A percentile compares a stretch with the other conserved stretches of the same genome.
These are phyloP conservation scores for Nyctibius grandis DNA, from an alignment of 2,797 vertebrate genomes.

Conservation along the genomic window DNA sequence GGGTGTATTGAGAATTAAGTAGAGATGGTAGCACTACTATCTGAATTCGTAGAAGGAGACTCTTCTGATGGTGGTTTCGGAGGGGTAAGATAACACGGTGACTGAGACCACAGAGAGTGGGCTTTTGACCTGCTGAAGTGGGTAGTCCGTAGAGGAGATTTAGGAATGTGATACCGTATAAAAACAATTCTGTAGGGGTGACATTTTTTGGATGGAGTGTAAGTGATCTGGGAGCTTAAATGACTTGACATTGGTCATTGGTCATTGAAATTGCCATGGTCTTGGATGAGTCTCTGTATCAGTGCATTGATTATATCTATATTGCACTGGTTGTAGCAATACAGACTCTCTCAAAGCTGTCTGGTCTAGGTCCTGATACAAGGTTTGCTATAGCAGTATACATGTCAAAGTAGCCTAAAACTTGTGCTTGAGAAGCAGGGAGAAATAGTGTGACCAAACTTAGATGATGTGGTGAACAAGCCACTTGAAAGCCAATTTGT, in stretches of 20 bases:
- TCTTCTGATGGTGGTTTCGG: not conserved
- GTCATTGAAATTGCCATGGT: not conserved
- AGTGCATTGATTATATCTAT: accelerated
- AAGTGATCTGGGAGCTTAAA: not conserved
- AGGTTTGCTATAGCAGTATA: not conserved
- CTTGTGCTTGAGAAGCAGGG: not conserved
- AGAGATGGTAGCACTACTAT: not conserved
- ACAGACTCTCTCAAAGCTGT: not conserved
- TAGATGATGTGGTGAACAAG: not conserved
- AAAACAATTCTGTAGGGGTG: not conserved
- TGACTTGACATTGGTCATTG: not conserved
- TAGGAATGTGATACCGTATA: not conserved
- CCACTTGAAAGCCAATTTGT: not conserved
- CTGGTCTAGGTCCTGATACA: not conserved
- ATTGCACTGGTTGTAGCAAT: not conserved
- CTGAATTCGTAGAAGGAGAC: not conserved
- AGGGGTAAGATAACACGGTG: not conserved
- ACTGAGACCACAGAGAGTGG: not conserved
- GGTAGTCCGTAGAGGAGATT: accelerated
- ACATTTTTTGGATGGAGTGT: not conserved
- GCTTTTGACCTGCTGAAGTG: not conserved
- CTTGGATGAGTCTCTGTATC: not conserved
- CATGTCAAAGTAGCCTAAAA: not conserved
- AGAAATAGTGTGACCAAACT: not conserved
- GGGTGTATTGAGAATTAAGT: accelerated